Evolutionary conservation across 2,113 vertebrate genomes (phyloP).

Genomic region (Gadus chalcogrammus): DNA sequence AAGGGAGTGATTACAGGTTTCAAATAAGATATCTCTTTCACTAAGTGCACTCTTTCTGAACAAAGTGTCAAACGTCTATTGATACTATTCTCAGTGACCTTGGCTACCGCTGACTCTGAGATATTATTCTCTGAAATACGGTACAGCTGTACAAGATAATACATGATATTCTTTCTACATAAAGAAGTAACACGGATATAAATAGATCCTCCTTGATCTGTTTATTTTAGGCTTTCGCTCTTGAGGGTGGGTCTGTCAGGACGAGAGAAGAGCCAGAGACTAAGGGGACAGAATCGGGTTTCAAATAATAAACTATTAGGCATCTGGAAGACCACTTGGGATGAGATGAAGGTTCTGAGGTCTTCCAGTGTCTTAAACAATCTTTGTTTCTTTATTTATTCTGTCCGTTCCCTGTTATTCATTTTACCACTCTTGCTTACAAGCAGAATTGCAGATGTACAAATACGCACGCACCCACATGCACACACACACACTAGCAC

Average conservation of each 20-base stretch:
- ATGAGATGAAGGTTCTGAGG: slow-evolving; percentile 31
- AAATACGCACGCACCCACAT: background rate
- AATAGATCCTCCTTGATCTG: too few relatives aligned
- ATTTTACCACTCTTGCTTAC: background rate
- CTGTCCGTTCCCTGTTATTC: background rate
- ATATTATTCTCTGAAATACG: too few relatives aligned
- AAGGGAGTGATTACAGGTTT: too few relatives aligned
- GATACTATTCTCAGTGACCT: too few relatives aligned
- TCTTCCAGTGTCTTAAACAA: background rate
- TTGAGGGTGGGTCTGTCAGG: background rate
- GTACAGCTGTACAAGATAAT: too few relatives aligned
- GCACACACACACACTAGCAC: background rate
- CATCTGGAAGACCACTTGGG: slow-evolving; percentile 65
- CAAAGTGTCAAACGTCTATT: too few relatives aligned
- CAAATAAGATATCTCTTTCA: too few relatives aligned
- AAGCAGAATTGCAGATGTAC: background rate
- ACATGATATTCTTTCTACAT: too few relatives aligned
- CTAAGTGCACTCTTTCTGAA: too few relatives aligned
- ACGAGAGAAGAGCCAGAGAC: background rate
- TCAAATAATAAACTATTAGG: slow-evolving; percentile 55
- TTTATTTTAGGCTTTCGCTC: background rate
- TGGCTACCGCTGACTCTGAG: too few relatives aligned
- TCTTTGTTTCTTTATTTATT: background rate
- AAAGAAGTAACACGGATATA: too few relatives aligned
- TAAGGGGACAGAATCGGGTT: slow-evolving; percentile 14